Percentiles rank a stretch among this genome's conserved stretches.
Evolutionary conservation across 2,888 invertebrate species (phyloP).

Genomic region (Notocelia uddmanniana): DNA sequence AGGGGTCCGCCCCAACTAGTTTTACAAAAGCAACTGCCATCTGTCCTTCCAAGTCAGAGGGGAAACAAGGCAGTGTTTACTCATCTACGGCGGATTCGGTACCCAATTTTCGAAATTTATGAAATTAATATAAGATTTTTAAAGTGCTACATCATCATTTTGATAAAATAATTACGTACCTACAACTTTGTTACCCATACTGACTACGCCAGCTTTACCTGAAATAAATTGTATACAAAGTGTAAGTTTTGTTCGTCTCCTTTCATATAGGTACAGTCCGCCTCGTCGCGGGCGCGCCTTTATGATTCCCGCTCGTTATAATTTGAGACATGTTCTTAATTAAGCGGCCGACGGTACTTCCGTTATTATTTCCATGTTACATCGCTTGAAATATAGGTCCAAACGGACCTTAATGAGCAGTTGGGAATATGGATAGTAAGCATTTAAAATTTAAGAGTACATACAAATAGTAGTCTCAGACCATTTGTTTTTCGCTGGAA

Average conservation of each 20-base stretch:
- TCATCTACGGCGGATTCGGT: no score
- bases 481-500: no score
- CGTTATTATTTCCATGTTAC: conserved; percentile 36
- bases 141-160: background rate
- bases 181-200: background rate
- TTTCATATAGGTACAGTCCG: conserved; percentile 52
- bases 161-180: background rate
- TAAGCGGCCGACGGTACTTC: conserved; percentile 51
- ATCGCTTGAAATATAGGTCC: conserved; percentile 10
- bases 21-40: no score
- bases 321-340: conserved; percentile 58
- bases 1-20: no score
- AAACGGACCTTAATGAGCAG: conserved; percentile 18
- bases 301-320: conserved; percentile 65
- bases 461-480: no score
- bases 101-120: no score
- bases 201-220: background rate
- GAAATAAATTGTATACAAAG: conserved; percentile 32
- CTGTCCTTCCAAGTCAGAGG: no score
- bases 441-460: background rate
- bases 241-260: conserved; percentile 57
- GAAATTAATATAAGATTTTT: no score
- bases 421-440: conserved; percentile 15
- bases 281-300: conserved; percentile 55
- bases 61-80: no score